These are phyloP conservation scores for Arctocebus calabarensis DNA, from an alignment of 2,797 vertebrate genomes.

Conservation along the genomic window DNA sequence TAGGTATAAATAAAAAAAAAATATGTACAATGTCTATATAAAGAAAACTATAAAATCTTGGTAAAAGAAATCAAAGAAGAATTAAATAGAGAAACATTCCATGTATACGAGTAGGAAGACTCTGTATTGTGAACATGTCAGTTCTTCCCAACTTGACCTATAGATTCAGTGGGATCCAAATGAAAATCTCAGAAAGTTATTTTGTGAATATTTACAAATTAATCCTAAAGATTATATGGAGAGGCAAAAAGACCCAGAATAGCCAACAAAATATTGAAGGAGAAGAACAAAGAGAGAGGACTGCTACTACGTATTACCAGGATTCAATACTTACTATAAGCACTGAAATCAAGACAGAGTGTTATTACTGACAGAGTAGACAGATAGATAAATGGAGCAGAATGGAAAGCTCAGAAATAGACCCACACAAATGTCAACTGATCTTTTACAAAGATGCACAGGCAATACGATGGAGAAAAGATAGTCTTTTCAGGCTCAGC, in stretches of 20 bases:
- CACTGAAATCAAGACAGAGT: no score
- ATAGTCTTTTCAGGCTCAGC: no score
- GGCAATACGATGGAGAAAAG: no score
- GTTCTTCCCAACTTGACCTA: background rate
- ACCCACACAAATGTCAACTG: no score
- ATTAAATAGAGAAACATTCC: background rate
- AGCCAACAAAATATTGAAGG: background rate
- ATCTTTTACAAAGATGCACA: no score
- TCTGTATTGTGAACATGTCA: background rate
- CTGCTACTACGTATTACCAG: background rate
- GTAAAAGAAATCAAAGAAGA: background rate
- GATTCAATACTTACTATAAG: no score
- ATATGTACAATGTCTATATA: background rate
- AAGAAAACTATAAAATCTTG: background rate
- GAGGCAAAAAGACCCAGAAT: background rate
- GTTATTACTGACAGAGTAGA: no score
- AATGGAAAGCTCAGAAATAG: no score
- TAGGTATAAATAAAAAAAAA: background rate
- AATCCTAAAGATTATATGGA: background rate
- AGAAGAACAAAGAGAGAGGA: background rate
- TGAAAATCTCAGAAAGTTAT: background rate
- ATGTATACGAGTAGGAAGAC: background rate
- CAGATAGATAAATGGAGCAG: no score
- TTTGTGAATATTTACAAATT: background rate
- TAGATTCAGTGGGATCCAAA: background rate